Evolutionary conservation across 2,797 vertebrate species (phyloP).

Genomic region (Danio choprae): DNA sequence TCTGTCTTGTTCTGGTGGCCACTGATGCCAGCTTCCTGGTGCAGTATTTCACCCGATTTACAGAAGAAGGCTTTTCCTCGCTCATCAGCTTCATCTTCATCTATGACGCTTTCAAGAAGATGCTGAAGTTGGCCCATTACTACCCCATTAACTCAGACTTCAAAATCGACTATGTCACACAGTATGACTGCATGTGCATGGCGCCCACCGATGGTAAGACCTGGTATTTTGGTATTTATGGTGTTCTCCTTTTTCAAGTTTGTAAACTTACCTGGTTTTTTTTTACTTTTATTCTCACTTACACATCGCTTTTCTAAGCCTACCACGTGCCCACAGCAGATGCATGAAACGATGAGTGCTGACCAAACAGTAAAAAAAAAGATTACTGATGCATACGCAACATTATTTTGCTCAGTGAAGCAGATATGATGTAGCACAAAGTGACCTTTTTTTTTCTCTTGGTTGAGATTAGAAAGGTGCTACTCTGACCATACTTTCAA

Average conservation of each 20-base stretch:
- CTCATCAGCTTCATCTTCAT: constrained; percentile 99
- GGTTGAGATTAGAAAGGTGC: constrained; percentile 5
- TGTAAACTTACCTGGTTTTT: background rate
- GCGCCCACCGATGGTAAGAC: constrained; percentile 83
- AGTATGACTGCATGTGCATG: constrained; percentile 90
- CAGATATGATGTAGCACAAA: constrained; percentile 36
- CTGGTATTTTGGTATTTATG: too few species aligned
- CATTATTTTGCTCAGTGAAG: constrained; percentile 40
- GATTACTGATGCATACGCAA: constrained; percentile 51
- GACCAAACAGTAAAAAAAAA: constrained; percentile 27
- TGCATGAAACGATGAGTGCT: constrained; percentile 4
- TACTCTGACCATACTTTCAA: background rate
- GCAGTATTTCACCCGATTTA: constrained; percentile 98
- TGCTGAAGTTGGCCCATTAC: constrained; percentile 92
- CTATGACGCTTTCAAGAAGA: constrained; percentile 98
- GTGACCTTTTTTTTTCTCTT: constrained; percentile 31
- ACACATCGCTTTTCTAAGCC: background rate
- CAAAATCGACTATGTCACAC: constrained; percentile 83
- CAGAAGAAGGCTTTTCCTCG: constrained; percentile 96
- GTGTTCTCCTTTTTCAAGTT: too few species aligned
- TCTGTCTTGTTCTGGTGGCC: constrained; percentile 90
- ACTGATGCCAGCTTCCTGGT: constrained; percentile 97
- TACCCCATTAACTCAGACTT: constrained; percentile 92
- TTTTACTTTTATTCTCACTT: background rate
- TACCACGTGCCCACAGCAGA: background rate